These are phyloP conservation scores for Orius insidiosus DNA, from an alignment of 1,140 invertebrate genomes.

Conservation along the genomic window DNA sequence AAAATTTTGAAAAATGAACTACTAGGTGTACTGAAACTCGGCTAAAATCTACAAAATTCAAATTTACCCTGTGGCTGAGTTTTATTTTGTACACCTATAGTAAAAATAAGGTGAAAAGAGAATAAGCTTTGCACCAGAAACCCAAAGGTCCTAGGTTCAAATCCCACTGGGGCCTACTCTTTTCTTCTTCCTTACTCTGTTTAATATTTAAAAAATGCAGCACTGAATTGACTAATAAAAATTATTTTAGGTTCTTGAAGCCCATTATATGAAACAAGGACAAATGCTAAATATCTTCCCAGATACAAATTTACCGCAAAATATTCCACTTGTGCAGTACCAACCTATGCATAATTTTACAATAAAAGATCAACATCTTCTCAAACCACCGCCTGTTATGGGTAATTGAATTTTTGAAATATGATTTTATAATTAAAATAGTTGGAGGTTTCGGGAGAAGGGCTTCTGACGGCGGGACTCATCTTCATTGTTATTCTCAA, in stretches of 20 bases:
- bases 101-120: too few relatives aligned
- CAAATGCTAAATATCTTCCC: constrained; percentile 33
- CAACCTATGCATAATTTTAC: constrained; percentile 67
- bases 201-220: too few relatives aligned
- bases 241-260: constrained; percentile 28
- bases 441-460: constrained; percentile 69
- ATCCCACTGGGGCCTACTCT: too few relatives aligned
- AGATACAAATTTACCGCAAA: constrained; percentile 49
- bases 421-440: constrained; percentile 1
- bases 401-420: constrained; percentile 28
- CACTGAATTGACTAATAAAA: too few relatives aligned
- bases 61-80: too few relatives aligned
- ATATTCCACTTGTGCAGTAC: constrained; percentile 55
- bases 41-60: too few relatives aligned
- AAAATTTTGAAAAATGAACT: too few relatives aligned
- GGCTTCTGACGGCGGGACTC: constrained; percentile 90
- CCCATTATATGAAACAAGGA: constrained; percentile 28
- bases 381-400: constrained; percentile 80
- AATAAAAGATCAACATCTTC: constrained; percentile 81
- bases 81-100: too few relatives aligned
- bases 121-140: too few relatives aligned
- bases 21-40: too few relatives aligned
- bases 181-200: too few relatives aligned
- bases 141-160: too few relatives aligned
- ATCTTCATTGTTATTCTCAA: constrained; percentile 64